A percentile compares a stretch with the other conserved stretches of the same genome.
Evolutionary conservation across 2,113 vertebrate species (phyloP).

Genomic region (Xyliphius kryptos): DNA sequence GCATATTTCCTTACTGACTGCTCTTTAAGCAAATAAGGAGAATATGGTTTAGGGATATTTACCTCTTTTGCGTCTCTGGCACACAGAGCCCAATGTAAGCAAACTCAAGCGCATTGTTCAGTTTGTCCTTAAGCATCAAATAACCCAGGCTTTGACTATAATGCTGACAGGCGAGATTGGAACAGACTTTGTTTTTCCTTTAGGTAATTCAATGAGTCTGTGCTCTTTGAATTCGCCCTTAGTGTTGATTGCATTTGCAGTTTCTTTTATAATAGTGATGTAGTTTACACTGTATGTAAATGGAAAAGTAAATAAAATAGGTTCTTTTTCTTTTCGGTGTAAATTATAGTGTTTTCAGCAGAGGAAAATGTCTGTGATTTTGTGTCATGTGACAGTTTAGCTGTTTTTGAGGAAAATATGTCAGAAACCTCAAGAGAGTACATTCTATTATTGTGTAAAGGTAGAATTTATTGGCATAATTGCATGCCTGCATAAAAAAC

Average conservation of each 20-base stretch:
- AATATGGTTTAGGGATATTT: not conserved
- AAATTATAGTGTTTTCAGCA: too few species aligned
- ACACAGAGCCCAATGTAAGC: not conserved
- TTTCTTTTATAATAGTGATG: not conserved
- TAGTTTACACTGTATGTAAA: too few species aligned
- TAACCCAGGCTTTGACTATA: constrained; percentile 13
- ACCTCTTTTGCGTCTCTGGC: not conserved
- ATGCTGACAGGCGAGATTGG: constrained; percentile 16
- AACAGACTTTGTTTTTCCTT: not conserved
- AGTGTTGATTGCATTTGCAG: not conserved
- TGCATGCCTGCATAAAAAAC: too few species aligned
- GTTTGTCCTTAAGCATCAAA: constrained; percentile 36
- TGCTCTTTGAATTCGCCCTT: not conserved
- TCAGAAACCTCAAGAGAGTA: too few species aligned
- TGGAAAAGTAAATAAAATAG: too few species aligned
- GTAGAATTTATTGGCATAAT: too few species aligned
- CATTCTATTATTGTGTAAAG: too few species aligned
- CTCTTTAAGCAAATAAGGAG: not conserved
- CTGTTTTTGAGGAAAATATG: too few species aligned
- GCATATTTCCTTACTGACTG: too few species aligned
- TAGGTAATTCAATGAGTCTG: constrained; percentile 3
- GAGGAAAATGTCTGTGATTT: too few species aligned
- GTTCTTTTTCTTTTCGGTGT: too few species aligned
- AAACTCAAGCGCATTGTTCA: constrained; percentile 17
- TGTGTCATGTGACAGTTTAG: too few species aligned